Conservation (phyloP, 2,888 invertebrate genomes). For the Exephanes ischioxanthus region DNA sequence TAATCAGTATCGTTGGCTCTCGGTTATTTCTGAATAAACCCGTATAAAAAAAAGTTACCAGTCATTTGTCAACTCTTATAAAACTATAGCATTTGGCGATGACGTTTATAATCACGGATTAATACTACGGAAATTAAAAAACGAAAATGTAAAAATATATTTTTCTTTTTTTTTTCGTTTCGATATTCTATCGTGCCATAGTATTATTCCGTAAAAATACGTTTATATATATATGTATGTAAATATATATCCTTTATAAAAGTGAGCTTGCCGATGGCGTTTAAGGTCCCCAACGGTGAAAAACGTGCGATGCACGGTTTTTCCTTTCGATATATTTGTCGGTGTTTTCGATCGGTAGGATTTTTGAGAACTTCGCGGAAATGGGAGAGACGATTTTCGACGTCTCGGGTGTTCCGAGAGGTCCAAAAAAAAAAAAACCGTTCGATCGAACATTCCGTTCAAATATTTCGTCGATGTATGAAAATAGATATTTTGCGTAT, state of each 20-base stretch:
- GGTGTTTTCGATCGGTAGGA: background rate
- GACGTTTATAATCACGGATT: background rate
- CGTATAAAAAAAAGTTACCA: background rate
- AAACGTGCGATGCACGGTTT: background rate
- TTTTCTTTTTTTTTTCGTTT: background rate
- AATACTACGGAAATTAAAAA: background rate
- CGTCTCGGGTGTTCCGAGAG: background rate
- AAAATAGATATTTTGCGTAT: background rate
- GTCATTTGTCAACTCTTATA: background rate
- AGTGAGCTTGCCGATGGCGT: background rate
- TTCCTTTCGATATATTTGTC: background rate
- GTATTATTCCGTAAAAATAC: conserved; percentile 7
- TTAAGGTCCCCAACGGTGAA: background rate
- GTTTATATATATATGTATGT: background rate
- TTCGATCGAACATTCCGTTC: background rate
- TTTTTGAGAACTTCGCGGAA: background rate
- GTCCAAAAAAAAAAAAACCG: background rate
- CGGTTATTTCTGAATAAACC: background rate
- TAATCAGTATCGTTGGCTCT: background rate
- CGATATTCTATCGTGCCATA: background rate
- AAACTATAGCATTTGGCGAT: conserved; percentile 5
- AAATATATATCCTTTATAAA: background rate
- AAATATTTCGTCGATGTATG: background rate
- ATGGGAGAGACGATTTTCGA: background rate
- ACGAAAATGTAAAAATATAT: background rate